A percentile compares a stretch with the other conserved stretches of the same genome.
Conservation (phyloP, 2,113 vertebrate genomes). For the Pyrgilauda ruficollis region DNA sequence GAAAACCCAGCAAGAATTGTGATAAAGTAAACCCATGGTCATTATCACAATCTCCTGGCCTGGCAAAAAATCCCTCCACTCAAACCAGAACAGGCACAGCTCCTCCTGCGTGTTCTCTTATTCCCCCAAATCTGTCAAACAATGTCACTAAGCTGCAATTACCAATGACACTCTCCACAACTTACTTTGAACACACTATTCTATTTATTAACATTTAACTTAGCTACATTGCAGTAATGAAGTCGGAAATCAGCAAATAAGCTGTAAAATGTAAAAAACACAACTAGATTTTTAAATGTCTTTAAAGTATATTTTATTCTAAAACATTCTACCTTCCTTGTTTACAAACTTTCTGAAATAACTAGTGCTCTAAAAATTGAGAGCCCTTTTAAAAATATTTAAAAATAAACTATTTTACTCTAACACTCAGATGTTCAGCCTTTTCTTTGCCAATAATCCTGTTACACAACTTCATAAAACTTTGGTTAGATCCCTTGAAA, state of each 20-base stretch:
- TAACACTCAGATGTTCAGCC: not conserved
- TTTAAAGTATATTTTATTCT: not conserved
- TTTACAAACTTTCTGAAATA: not conserved
- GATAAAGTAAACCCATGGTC: not conserved
- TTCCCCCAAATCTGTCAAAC: not conserved
- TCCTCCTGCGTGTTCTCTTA: not conserved
- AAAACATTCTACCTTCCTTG: not conserved
- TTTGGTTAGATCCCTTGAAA: not conserved
- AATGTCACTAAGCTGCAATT: not conserved
- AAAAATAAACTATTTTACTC: not conserved
- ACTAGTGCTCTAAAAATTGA: not conserved
- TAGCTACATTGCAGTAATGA: not conserved
- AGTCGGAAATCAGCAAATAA: not conserved
- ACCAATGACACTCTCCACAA: not conserved
- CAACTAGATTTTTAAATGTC: not conserved
- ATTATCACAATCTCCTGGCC: not conserved
- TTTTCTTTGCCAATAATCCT: not conserved
- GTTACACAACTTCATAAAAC: not conserved
- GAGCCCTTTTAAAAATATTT: not conserved
- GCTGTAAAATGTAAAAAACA: not conserved
- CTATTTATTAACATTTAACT: not conserved
- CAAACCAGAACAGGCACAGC: not conserved
- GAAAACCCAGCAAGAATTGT: not conserved
- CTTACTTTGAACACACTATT: not conserved
- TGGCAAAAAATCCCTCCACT: not conserved